Evolutionary conservation across 2,888 invertebrate genomes (phyloP), one percentile per base, ranked within the genome.

Genomic region (Resseliella maxima): DNA sequence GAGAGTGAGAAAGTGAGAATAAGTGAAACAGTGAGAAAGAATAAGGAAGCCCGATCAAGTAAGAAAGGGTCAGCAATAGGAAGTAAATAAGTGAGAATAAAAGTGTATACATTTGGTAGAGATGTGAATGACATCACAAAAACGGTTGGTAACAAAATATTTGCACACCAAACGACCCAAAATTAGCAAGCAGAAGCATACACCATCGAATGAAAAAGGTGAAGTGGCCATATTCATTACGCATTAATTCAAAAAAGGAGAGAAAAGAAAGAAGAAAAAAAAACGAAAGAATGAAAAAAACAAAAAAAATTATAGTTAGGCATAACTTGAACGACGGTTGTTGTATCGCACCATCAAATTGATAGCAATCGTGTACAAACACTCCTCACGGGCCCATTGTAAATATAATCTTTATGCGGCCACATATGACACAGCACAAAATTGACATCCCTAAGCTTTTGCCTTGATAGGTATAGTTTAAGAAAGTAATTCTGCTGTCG

Each of bases 401-500:
- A 41, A 41, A 41, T 41, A 50, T 15, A 15, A 18, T 50, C 8
- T 8, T 50, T 50, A 2, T 18, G 2, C 8, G 8, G 46, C 46
- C 46, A 50, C 46, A 50, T 50, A 50, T 50, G 46, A 8, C 18
- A 41, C 5, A 8, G 41, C 12, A 41, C 12, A 41, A 41, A 41
- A 12, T 5, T 50, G 46, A 8, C 8, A 50, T 59, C 24, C 59
- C 24, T 15, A n/a, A n/a, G 59, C 59, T 59, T 59, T 6, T 12
- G 27, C 59, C 27, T 59, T 27, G 24, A 59, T 59, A n/a, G 59
- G 24, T 59, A 5, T 59, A 27, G 59, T 27, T 59, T n/a, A 24
- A 59, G 59, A 59, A 59, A 59, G 59, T 59, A 59, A 59, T 59
- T 59, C n/a, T 59, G 27, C 59, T n/a, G n/a, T 50, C 46, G 46